Evolutionary conservation across 2,113 vertebrate genomes (phyloP), one percentile per base, ranked within the genome.

Genomic region (Peromyscus maniculatus): DNA sequence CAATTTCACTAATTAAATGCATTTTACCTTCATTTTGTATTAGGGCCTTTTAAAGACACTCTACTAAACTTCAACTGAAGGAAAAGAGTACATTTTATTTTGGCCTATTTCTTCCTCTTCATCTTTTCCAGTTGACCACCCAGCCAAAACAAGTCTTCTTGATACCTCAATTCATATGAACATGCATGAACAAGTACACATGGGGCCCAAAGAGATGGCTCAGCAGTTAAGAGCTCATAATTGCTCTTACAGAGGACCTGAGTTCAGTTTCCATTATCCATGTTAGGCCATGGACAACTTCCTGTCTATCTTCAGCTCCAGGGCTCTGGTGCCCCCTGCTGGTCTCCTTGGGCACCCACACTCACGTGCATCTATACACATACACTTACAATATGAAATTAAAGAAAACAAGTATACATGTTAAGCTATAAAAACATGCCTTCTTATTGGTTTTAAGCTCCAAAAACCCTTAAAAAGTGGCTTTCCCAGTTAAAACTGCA

Each of bases 401-500:
- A 39, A 59, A 83, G 6, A 62, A 52, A 83, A 77, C 12, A 89
- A 82, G 59, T 69, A 67, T 2, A 89, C 10, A 67, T 33, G 72
- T 28, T 74, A 96, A 13, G 4, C 49, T 79, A 59, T 57, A 49
- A 91, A 91, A 94, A 43, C 80, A 69, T 69, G 71, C 22, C n/a
- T 92, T 97, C 43, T 82, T 89, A 66, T 22, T 91, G 46, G 21
- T 59, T 88, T 82, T 77, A 57, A 86, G 59, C 3, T 95, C 46
- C 31, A 93, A 95, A 83, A 62, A 90, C 57, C 11, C 33, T 92
- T 77, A 11, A 91, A 80, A 71, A 67, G 33, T 66, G 31, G 55
- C 17, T 75, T 93, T 97, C 57, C 87, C n/a, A 86, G 22, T 55
- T 94, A 43, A 77, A 95, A 86, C 82, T 52, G 11, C 22, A 69